These are phyloP conservation scores for Notamacropus eugenii DNA, from an alignment of 2,797 vertebrate genomes.

Conservation along the genomic window DNA sequence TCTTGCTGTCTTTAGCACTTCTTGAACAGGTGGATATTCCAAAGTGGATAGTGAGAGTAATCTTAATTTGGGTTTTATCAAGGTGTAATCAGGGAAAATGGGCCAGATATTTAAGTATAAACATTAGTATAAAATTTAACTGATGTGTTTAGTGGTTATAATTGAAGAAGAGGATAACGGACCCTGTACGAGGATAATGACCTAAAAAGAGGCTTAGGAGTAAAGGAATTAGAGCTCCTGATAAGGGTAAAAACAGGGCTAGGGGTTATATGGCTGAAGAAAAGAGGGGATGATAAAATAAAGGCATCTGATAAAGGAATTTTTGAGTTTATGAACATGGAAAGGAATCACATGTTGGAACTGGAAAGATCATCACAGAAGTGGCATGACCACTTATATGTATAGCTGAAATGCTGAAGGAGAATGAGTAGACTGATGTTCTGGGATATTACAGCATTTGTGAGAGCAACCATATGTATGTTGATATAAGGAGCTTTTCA, in stretches of 20 bases:
- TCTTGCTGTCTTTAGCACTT: not conserved
- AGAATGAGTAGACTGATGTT: not conserved
- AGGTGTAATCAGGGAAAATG: not conserved
- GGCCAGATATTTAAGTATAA: not conserved
- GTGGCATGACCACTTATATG: not conserved
- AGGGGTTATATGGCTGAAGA: not conserved
- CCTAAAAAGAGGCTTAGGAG: not conserved
- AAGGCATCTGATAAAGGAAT: not conserved
- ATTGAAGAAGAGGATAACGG: not conserved
- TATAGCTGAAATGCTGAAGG: not conserved
- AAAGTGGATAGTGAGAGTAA: not conserved
- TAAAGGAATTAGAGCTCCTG: not conserved
- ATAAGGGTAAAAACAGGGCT: not conserved
- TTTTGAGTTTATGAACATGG: not conserved
- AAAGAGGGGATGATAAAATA: not conserved
- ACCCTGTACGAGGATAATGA: fast-evolving
- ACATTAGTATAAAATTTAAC: not conserved
- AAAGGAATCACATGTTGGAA: not conserved
- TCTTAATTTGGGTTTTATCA: not conserved
- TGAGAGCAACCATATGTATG: not conserved
- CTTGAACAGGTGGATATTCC: not conserved
- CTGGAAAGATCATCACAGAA: not conserved
- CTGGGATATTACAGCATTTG: not conserved
- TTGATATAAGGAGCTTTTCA: not conserved
- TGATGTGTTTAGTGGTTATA: not conserved